These are phyloP conservation scores for Yponomeuta plumbellus DNA, from an alignment of 2,888 invertebrate species.

Conservation along the genomic window DNA sequence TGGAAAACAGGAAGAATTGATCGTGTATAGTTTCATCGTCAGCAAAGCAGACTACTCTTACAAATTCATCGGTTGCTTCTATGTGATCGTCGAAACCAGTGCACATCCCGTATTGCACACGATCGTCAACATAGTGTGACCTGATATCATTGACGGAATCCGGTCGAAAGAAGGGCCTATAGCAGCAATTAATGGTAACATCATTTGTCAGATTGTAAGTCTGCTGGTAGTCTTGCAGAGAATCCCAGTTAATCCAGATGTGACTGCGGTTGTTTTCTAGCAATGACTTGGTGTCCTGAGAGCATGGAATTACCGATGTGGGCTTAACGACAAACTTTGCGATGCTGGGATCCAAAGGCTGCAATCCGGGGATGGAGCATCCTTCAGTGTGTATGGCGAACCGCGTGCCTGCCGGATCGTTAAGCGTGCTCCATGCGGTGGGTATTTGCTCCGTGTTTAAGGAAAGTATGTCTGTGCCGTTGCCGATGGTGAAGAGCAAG, in stretches of 20 bases:
- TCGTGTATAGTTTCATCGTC: conserved; percentile 73
- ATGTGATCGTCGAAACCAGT: conserved; percentile 59
- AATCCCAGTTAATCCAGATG: conserved; percentile 70
- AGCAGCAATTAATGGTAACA: conserved; percentile 76
- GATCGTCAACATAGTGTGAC: conserved; percentile 62
- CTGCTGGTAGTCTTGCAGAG: conserved; percentile 67
- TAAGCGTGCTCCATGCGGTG: conserved; percentile 26
- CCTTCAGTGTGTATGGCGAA: conserved; percentile 79
- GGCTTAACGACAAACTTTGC: conserved; percentile 71
- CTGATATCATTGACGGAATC: conserved; percentile 58
- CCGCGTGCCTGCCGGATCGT: conserved; percentile 34
- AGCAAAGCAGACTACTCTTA: conserved; percentile 79
- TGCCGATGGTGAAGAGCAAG: conserved; percentile 50
- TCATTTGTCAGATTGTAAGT: conserved; percentile 67
- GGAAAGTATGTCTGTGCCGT: conserved; percentile 43
- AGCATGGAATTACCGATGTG: conserved; percentile 67
- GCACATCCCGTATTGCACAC: conserved; percentile 69
- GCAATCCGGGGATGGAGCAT: conserved; percentile 80
- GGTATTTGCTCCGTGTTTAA: conserved; percentile 38
- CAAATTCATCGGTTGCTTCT: conserved; percentile 78
- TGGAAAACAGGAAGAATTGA: conserved; percentile 82
- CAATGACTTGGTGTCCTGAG: conserved; percentile 66
- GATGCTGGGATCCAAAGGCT: conserved; percentile 76
- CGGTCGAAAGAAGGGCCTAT: conserved; percentile 75
- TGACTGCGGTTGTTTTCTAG: conserved; percentile 77